These are phyloP conservation scores for Nasonovia ribisnigri DNA, from an alignment of 2,888 invertebrate species.

Conservation along the genomic window DNA sequence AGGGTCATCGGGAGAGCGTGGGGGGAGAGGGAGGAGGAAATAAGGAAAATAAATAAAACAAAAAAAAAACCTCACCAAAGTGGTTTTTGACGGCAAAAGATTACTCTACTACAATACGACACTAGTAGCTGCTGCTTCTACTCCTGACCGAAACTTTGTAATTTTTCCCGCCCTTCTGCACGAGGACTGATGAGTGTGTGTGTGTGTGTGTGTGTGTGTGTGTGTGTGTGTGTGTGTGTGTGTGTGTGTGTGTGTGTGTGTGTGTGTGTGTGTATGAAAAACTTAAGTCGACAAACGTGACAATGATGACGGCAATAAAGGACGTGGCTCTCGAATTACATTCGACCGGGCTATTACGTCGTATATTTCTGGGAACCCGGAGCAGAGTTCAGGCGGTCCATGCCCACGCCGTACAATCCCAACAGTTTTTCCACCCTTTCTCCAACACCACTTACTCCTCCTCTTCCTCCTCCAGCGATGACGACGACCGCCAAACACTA, in stretches of 20 bases:
- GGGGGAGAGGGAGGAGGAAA: not conserved
- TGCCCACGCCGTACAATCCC: not conserved
- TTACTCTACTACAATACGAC: conserved; percentile 14
- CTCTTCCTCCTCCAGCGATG: not conserved
- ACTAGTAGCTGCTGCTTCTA: not conserved
- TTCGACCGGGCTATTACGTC: conserved; percentile 25
- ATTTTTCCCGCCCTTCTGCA: conserved; percentile 19
- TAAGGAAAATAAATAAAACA: not conserved
- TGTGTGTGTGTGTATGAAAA: not conserved
- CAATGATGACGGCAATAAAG: conserved; percentile 57
- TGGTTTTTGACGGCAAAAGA: conserved; percentile 61
- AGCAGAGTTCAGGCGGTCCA: not conserved
- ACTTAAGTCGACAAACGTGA: conserved; percentile 61
- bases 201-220: not conserved
- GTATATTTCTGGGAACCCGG: not conserved
- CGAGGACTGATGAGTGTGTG: not conserved
- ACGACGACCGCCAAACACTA: not conserved
- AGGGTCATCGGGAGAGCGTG: not conserved
- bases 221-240: not conserved
- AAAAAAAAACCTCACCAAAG: conserved; percentile 37
- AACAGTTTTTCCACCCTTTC: not conserved
- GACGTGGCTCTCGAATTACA: conserved; percentile 46
- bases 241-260: too few relatives aligned
- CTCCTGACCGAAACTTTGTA: conserved; percentile 46
- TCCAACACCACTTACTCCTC: not conserved